phyloP scores from a whole-genome alignment of 2,797 vertebrate species.

The Amphiprion clarkii region DNA sequence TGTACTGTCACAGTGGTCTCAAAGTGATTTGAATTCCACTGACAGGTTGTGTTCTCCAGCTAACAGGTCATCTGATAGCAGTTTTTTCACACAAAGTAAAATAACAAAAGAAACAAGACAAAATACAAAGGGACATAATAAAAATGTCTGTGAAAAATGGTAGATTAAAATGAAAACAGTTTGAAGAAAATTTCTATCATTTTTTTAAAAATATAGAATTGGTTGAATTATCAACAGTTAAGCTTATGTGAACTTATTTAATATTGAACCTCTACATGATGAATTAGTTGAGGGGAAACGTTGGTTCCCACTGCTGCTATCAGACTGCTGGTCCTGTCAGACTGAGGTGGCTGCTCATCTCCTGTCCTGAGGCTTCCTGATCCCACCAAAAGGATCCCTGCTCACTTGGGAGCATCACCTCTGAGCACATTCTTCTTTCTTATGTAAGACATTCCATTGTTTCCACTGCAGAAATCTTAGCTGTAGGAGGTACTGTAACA shows the following conservation, averaged over 20 bases:
- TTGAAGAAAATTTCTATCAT: too few species aligned
- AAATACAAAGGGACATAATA: too few species aligned
- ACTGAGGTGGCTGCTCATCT: conserved; percentile 62
- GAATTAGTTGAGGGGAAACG: conserved; percentile 29
- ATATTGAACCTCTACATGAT: conserved; percentile 7
- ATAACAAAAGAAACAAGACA: too few species aligned
- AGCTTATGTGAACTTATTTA: not conserved
- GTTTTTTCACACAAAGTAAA: too few species aligned
- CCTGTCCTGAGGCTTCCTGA: conserved; percentile 60
- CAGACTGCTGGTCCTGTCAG: conserved; percentile 33
- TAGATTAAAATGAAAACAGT: too few species aligned
- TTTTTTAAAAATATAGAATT: too few species aligned
- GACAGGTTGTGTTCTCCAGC: too few species aligned
- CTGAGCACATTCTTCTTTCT: conserved; percentile 44
- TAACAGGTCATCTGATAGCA: too few species aligned
- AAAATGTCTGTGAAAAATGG: too few species aligned
- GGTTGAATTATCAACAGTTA: too few species aligned
- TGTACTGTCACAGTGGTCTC: too few species aligned
- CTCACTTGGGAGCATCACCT: conserved; percentile 50
- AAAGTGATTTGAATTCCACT: too few species aligned
- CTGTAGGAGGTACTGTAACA: not conserved
- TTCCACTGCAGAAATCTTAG: conserved; percentile 11
- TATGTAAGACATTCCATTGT: conserved; percentile 46
- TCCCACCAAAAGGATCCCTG: conserved; percentile 40
- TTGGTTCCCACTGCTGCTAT: conserved; percentile 21